Evolutionary conservation across 2,797 vertebrate genomes (phyloP).

Genomic region (Sandelia bainsii): DNA sequence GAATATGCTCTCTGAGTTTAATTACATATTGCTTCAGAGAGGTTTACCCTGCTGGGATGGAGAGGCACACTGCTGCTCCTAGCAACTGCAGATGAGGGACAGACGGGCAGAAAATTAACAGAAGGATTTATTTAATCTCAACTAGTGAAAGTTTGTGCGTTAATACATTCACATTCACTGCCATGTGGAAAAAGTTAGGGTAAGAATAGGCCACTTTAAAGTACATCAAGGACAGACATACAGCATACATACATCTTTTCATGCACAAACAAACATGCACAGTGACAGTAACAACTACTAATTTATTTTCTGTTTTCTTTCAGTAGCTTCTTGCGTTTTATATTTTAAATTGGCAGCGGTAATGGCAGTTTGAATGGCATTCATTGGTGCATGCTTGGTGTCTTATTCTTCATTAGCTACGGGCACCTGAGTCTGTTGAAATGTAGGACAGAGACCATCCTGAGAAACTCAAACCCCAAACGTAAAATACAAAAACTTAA

Average conservation of each 20-base stretch:
- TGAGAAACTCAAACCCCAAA: too few relatives aligned
- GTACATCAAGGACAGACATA: neutral
- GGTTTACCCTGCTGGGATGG: conserved; percentile 71
- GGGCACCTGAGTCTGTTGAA: too few relatives aligned
- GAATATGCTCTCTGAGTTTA: conserved; percentile 87
- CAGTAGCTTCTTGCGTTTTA: neutral
- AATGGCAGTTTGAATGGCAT: too few relatives aligned
- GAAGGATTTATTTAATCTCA: conserved; percentile 78
- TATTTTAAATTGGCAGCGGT: neutral
- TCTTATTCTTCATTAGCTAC: too few relatives aligned
- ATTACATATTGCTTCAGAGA: conserved; percentile 86
- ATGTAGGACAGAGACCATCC: too few relatives aligned
- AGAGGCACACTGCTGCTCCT: conserved; percentile 41
- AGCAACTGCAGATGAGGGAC: conserved; percentile 67
- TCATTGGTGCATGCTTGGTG: too few relatives aligned
- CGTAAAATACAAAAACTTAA: too few relatives aligned
- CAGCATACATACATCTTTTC: neutral
- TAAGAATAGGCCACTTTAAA: neutral
- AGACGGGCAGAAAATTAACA: conserved; percentile 77
- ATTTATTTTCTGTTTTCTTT: too few relatives aligned
- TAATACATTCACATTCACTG: conserved; percentile 29
- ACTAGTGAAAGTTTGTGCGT: conserved; percentile 68
- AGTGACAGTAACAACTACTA: neutral
- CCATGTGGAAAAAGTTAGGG: conserved; percentile 11
- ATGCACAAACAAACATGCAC: neutral